These are phyloP conservation scores for Drosophila malerkotliana DNA, from an alignment of 1,140 invertebrate genomes.

Conservation along the genomic window DNA sequence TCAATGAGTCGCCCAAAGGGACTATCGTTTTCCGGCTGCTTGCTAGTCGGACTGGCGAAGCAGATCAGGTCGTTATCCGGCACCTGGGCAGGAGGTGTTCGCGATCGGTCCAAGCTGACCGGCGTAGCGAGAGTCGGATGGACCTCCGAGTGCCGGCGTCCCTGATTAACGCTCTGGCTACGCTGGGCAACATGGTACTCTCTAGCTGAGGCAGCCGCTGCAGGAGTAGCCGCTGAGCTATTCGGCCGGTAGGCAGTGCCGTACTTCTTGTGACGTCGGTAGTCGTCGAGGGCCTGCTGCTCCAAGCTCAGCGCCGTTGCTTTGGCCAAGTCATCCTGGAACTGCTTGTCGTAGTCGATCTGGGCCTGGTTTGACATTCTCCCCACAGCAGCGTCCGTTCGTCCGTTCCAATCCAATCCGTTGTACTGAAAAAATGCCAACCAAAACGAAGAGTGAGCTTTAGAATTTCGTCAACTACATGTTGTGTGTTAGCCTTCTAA, in stretches of 20 bases:
- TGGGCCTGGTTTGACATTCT: conserved; percentile 78
- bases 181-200: conserved; percentile 58
- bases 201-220: neutral
- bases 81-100: conserved; percentile 84
- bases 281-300: conserved; percentile 92
- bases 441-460: conserved; percentile 26
- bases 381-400: conserved; percentile 21
- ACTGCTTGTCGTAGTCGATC: conserved; percentile 91
- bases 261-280: conserved; percentile 85
- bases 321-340: conserved; percentile 92
- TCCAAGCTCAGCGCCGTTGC: conserved; percentile 94
- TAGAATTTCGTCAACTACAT: conserved; percentile 39
- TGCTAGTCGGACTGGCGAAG: conserved; percentile 87
- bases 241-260: conserved; percentile 40
- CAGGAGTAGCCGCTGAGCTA: neutral
- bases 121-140: conserved; percentile 20
- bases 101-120: conserved; percentile 60
- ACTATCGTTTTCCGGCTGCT: conserved; percentile 82
- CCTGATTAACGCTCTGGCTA: conserved; percentile 76
- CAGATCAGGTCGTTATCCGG: conserved; percentile 88
- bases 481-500: conserved; percentile 25
- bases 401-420: conserved; percentile 21
- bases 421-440: conserved; percentile 48
- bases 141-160: conserved; percentile 84
- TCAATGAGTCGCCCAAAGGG: conserved; percentile 86